phyloP scores from a whole-genome alignment of 1,140 invertebrate species.

The Caerostris extrusa region DNA sequence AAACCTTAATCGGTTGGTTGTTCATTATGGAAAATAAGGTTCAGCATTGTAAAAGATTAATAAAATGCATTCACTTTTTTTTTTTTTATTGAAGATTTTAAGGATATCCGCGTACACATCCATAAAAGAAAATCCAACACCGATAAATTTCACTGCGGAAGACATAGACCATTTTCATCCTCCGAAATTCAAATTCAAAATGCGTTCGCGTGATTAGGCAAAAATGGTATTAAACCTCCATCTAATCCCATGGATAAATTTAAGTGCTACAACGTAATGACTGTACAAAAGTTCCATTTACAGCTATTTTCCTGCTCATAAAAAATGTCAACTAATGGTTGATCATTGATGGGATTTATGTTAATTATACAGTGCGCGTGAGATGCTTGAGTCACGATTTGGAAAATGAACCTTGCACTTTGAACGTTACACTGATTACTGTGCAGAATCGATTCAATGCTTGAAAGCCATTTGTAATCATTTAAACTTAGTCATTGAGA shows the following conservation, averaged over 20 bases:
- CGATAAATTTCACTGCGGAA: not conserved
- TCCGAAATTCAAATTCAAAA: conserved; percentile 25
- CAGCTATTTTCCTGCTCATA: not conserved
- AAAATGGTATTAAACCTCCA: not conserved
- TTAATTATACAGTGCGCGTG: conserved; percentile 56
- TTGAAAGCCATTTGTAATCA: conserved; percentile 45
- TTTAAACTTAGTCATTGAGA: not conserved
- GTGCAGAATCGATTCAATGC: conserved; percentile 30
- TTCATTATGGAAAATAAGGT: too few relatives aligned
- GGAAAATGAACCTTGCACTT: conserved; percentile 58
- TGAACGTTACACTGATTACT: conserved; percentile 4
- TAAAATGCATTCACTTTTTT: too few relatives aligned
- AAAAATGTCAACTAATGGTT: conserved; percentile 60
- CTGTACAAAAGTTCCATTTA: conserved; percentile 26
- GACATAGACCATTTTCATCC: not conserved
- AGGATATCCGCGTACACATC: not conserved
- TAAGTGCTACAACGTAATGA: conserved; percentile 48
- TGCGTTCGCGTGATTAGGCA: conserved; percentile 45
- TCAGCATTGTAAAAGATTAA: too few relatives aligned
- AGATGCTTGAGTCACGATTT: conserved; percentile 23
- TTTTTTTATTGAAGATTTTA: too few relatives aligned
- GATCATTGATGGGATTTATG: conserved; percentile 65
- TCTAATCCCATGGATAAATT: conserved; percentile 43
- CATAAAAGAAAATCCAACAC: not conserved
- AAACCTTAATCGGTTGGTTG: too few relatives aligned